These are phyloP conservation scores for Coelopa frigida DNA, from an alignment of 1,140 invertebrate species.

Conservation along the genomic window DNA sequence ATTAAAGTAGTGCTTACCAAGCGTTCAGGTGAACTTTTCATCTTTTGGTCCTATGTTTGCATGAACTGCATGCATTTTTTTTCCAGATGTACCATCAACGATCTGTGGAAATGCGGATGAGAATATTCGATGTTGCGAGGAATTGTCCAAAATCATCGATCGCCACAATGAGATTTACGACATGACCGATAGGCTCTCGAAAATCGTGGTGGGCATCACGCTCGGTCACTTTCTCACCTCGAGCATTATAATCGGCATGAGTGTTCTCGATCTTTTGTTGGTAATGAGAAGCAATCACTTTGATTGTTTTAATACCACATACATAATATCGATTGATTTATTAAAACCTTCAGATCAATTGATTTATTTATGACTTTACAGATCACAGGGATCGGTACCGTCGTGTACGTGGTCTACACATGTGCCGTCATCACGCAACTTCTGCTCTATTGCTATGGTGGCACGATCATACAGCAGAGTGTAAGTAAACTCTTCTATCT, in stretches of 20 bases:
- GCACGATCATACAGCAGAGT: conserved; percentile 30
- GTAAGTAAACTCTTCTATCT: too few relatives aligned
- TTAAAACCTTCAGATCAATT: too few relatives aligned
- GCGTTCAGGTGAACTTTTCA: too few relatives aligned
- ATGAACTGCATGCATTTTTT: too few relatives aligned
- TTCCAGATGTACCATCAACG: too few relatives aligned
- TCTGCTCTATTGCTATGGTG: conserved; percentile 32
- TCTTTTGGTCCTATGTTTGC: too few relatives aligned
- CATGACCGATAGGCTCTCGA: conserved; percentile 23
- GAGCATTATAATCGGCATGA: conserved; percentile 36
- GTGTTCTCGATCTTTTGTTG: conserved; percentile 33
- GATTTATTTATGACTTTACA: conserved; percentile 4
- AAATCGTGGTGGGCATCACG: conserved; percentile 32
- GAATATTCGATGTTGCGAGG: too few relatives aligned
- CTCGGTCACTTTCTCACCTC: conserved; percentile 35
- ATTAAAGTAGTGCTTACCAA: conserved; percentile 21
- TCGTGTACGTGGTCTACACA: conserved; percentile 35
- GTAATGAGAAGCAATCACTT: too few relatives aligned
- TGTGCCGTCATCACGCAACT: conserved; percentile 25
- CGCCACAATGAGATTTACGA: conserved; percentile 35
- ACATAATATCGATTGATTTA: too few relatives aligned
- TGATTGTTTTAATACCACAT: too few relatives aligned
- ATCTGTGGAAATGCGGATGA: too few relatives aligned
- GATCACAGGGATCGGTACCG: conserved; percentile 34
- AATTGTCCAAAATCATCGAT: conserved; percentile 17